phyloP scores from a whole-genome alignment of 2,888 invertebrate genomes.

The Cheilosia pagana region DNA sequence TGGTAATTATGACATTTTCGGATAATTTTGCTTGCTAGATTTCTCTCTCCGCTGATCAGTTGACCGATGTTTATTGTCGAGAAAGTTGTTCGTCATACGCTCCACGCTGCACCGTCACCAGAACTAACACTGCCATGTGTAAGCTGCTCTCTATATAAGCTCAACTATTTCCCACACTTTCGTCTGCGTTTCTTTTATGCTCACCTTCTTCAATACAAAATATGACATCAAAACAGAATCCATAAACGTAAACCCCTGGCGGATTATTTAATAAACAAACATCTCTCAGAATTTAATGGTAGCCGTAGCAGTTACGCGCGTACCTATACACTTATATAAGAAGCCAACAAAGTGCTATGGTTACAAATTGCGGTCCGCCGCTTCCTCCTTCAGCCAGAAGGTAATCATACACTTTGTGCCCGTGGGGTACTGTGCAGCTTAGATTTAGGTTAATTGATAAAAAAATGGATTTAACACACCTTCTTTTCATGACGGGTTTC shows the following conservation, averaged over 20 bases:
- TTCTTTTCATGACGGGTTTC: slow-evolving; percentile 17
- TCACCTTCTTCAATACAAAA: slow-evolving; percentile 13
- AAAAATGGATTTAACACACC: slow-evolving; percentile 39
- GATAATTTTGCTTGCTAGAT: not conserved
- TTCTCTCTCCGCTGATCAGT: not conserved
- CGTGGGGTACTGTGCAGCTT: slow-evolving; percentile 15
- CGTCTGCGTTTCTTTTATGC: not conserved
- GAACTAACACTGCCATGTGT: too few relatives aligned
- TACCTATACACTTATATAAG: slow-evolving; percentile 12
- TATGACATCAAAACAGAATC: slow-evolving; percentile 30
- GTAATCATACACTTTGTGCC: not conserved
- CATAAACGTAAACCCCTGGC: slow-evolving; percentile 3
- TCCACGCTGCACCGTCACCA: too few relatives aligned
- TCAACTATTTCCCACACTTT: slow-evolving; percentile 21
- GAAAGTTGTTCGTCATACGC: too few relatives aligned
- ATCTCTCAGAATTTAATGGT: slow-evolving; percentile 16
- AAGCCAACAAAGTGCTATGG: slow-evolving; percentile 42
- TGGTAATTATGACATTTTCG: not conserved
- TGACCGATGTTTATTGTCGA: not conserved
- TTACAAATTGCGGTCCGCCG: slow-evolving; percentile 29
- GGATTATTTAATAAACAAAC: slow-evolving; percentile 33
- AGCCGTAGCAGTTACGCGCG: slow-evolving; percentile 24
- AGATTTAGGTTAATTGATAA: slow-evolving; percentile 61
- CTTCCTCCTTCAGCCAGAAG: slow-evolving; percentile 7
- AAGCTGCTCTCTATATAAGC: too few relatives aligned